Percentiles rank a stretch among this genome's conserved stretches.
phyloP scores from a whole-genome alignment of 2,797 vertebrate genomes.

The Oreonectes daqikongensis region DNA sequence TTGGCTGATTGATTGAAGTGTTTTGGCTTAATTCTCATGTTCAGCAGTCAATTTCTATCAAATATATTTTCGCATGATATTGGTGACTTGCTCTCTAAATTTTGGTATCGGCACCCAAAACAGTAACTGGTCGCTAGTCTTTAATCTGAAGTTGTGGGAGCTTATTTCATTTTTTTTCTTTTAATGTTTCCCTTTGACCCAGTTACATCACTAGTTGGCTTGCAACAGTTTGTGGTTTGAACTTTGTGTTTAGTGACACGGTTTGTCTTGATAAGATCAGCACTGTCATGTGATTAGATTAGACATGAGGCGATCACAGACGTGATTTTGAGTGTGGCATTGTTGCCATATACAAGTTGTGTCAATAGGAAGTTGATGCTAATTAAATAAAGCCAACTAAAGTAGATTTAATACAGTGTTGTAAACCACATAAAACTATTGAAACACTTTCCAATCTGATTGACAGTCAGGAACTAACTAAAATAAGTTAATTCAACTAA shows the following conservation, averaged over 20 bases:
- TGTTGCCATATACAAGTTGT: too few species aligned
- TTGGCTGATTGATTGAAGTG: neutral
- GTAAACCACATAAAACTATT: too few species aligned
- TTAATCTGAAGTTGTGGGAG: neutral
- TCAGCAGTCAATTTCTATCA: too few species aligned
- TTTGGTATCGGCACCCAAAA: neutral
- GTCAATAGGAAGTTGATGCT: too few species aligned
- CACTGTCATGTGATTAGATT: neutral
- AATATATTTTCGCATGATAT: too few species aligned
- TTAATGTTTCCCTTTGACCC: constrained; percentile 45
- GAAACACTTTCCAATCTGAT: too few species aligned
- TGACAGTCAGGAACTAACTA: too few species aligned
- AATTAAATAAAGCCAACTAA: too few species aligned
- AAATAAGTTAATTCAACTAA: too few species aligned
- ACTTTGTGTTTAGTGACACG: constrained; percentile 17
- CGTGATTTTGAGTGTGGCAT: neutral
- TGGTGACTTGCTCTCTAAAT: neutral
- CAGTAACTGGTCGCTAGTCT: neutral
- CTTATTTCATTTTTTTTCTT: neutral
- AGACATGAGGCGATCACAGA: neutral
- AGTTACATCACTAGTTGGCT: constrained; percentile 15
- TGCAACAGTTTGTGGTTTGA: constrained; percentile 14
- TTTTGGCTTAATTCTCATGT: too few species aligned
- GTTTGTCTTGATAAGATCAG: constrained; percentile 4
- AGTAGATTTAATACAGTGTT: too few species aligned